Evolutionary conservation across 2,113 vertebrate species (phyloP).

Genomic region (Siphamia tubifer): DNA sequence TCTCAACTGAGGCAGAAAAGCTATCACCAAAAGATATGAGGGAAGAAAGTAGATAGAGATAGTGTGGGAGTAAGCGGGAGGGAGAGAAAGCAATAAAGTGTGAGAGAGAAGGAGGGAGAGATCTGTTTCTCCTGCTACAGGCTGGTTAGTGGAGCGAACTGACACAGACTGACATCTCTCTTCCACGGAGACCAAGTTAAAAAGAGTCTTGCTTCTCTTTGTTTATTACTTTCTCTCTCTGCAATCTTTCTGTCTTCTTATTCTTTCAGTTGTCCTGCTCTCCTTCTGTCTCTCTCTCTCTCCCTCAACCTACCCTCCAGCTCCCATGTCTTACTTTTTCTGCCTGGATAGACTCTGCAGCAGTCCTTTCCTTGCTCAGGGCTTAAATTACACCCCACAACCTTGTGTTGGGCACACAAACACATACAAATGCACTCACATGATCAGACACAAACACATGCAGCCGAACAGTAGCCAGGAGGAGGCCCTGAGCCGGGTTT

Average conservation of each 20-base stretch:
- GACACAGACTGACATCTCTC: slow-evolving; percentile 78
- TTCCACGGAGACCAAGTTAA: slow-evolving; percentile 64
- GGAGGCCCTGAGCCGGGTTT: slow-evolving; percentile 37
- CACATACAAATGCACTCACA: slow-evolving; percentile 15
- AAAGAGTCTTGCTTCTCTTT: slow-evolving; percentile 64
- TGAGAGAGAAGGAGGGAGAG: slow-evolving; percentile 55
- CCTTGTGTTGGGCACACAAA: slow-evolving; percentile 18
- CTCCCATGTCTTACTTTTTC: slow-evolving; percentile 71
- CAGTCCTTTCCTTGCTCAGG: slow-evolving; percentile 58
- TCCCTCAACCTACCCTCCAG: slow-evolving; percentile 45
- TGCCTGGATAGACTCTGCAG: slow-evolving; percentile 63
- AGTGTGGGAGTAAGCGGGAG: slow-evolving; percentile 47
- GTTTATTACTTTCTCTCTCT: slow-evolving; percentile 42
- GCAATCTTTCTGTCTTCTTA: slow-evolving; percentile 25
- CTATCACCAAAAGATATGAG: slow-evolving; percentile 62
- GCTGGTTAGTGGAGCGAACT: slow-evolving; percentile 72
- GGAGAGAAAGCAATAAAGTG: slow-evolving; percentile 45
- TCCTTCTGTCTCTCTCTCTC: slow-evolving; percentile 13
- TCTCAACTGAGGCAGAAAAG: slow-evolving; percentile 70
- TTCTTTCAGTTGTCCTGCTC: slow-evolving; percentile 29
- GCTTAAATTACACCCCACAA: slow-evolving; percentile 63
- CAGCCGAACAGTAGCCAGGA: slow-evolving; percentile 29
- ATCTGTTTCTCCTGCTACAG: slow-evolving; percentile 71
- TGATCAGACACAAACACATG: slow-evolving; percentile 9
- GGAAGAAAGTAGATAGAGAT: slow-evolving; percentile 45